Conservation (phyloP, 2,888 invertebrate species). For the Drosophila mulleri region DNA sequence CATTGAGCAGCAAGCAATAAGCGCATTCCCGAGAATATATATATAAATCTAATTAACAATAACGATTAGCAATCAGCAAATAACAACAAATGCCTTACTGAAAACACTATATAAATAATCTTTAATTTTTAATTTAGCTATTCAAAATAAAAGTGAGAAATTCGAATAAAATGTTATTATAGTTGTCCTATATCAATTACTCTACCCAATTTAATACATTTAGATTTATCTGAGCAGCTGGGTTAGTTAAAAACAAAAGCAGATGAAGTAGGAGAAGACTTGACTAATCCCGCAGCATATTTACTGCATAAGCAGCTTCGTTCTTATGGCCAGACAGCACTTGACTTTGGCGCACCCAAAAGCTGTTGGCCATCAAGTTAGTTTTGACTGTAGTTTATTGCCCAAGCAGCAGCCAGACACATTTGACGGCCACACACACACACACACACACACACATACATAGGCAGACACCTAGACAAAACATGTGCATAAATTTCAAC, state of each 20-base stretch:
- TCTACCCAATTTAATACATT: background rate
- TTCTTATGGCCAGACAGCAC: constrained; percentile 33
- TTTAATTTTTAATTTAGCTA: too few relatives aligned
- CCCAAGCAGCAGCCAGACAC: constrained; percentile 58
- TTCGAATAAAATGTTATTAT: background rate
- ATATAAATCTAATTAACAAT: background rate
- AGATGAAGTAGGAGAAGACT: background rate
- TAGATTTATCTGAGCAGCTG: background rate
- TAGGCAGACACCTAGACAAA: constrained; percentile 36
- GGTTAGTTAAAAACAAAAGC: background rate
- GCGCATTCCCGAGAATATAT: constrained; percentile 4
- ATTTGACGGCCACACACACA: constrained; percentile 36
- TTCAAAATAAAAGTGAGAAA: background rate
- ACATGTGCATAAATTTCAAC: constrained; percentile 75
- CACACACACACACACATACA: constrained; percentile 3
- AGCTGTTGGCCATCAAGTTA: constrained; percentile 44
- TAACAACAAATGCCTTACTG: too few relatives aligned
- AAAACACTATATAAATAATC: too few relatives aligned
- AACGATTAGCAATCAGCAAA: too few relatives aligned
- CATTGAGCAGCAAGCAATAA: constrained; percentile 48
- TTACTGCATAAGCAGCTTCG: constrained; percentile 23
- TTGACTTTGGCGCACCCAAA: constrained; percentile 48
- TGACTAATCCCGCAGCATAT: background rate
- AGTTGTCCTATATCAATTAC: background rate
- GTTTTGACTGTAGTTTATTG: constrained; percentile 65